phyloP scores from a whole-genome alignment of 2,113 vertebrate genomes.

The Callaeas wilsoni region DNA sequence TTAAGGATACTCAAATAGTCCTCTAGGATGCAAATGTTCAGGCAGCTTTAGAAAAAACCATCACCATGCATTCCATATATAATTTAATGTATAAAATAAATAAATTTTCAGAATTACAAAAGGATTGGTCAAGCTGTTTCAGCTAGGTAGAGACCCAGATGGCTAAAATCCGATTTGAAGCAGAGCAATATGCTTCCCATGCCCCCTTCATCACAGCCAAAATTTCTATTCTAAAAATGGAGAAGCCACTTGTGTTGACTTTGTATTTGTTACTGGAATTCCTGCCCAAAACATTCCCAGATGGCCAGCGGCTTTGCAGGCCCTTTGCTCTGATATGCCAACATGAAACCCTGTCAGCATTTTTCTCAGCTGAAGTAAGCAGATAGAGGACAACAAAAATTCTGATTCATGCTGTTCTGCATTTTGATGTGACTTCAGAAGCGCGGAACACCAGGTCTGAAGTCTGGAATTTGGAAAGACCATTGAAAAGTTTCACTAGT shows the following conservation, averaged over 20 bases:
- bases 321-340: background rate
- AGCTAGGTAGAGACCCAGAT: background rate
- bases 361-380: background rate
- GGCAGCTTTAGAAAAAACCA: background rate
- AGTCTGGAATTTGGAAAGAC: background rate
- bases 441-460: background rate
- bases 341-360: background rate
- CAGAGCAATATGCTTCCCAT: background rate
- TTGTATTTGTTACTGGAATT: background rate
- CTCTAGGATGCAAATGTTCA: background rate
- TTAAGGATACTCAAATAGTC: background rate
- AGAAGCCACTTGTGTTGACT: background rate
- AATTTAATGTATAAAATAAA: background rate
- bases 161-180: background rate
- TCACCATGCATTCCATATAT: background rate
- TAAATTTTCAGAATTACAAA: background rate
- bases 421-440: background rate
- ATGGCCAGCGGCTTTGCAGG: background rate
- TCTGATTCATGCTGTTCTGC: background rate
- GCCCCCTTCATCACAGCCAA: background rate
- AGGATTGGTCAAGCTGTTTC: background rate
- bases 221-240: background rate
- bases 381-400: background rate
- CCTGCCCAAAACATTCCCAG: background rate
- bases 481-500: background rate